Percentiles rank a stretch among this genome's conserved stretches.
Evolutionary conservation across 2,797 vertebrate genomes (phyloP).

Genomic region (Emydoidea blandingii): DNA sequence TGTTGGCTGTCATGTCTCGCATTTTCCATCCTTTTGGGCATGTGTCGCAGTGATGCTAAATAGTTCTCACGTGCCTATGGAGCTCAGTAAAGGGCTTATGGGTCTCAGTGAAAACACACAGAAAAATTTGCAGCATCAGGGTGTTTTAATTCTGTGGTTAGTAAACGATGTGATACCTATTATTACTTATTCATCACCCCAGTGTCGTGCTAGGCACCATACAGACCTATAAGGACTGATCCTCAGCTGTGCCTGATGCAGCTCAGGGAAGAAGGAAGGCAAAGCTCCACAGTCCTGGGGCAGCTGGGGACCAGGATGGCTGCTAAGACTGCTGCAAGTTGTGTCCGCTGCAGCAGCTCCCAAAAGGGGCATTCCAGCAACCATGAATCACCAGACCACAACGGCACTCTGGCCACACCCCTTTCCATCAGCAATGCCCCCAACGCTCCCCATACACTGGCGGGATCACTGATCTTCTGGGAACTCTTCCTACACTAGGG

Average conservation of each 20-base stretch:
- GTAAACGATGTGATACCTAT: background rate
- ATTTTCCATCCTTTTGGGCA: background rate
- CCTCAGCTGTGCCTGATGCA: background rate
- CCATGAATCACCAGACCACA: background rate
- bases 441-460: background rate
- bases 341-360: background rate
- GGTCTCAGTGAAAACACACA: background rate
- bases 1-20: background rate
- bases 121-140: background rate
- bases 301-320: background rate
- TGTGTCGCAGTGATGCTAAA: background rate
- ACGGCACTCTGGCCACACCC: background rate
- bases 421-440: background rate
- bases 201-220: background rate
- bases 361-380: background rate
- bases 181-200: background rate
- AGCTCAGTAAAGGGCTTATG: background rate
- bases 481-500: background rate
- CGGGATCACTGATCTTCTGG: too few species aligned
- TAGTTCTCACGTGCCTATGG: background rate
- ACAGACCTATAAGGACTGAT: fast-evolving
- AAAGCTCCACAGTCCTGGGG: background rate
- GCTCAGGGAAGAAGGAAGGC: background rate
- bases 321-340: background rate
- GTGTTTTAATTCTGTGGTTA: background rate